phyloP scores from a whole-genome alignment of 2,797 vertebrate species.

The Alectoris magna region DNA sequence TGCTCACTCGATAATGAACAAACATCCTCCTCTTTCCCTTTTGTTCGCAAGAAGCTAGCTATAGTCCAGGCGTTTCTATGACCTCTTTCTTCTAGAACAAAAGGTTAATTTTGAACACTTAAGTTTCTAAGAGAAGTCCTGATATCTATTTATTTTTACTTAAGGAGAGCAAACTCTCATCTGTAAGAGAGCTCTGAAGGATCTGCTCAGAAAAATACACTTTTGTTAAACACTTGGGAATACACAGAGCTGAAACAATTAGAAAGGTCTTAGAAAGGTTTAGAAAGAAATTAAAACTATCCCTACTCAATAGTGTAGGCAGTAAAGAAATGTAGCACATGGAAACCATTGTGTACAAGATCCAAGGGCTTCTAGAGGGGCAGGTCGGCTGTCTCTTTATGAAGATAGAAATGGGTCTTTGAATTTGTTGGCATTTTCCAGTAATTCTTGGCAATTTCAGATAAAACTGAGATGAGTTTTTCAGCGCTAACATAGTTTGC shows the following conservation, averaged over 20 bases:
- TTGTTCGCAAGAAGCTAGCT: not conserved
- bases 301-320: rapidly evolving
- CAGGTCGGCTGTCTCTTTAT: not conserved
- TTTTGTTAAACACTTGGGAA: not conserved
- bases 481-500: not conserved
- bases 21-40: not conserved
- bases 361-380: not conserved
- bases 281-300: not conserved
- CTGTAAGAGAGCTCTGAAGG: not conserved
- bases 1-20: rapidly evolving
- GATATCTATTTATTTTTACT: not conserved
- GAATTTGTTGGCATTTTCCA: not conserved
- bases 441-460: not conserved
- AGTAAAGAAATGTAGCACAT: not conserved
- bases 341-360: not conserved
- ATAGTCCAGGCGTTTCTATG: not conserved
- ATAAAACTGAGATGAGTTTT: not conserved
- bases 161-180: not conserved
- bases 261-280: not conserved
- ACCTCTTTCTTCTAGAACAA: not conserved
- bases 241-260: not conserved
- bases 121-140: not conserved
- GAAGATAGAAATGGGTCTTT: not conserved
- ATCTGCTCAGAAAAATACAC: not conserved
- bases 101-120: not conserved